Percentiles rank a stretch among this genome's conserved stretches.
Conservation (phyloP, 1,140 invertebrate species). For the Polyergus mexicanus region DNA sequence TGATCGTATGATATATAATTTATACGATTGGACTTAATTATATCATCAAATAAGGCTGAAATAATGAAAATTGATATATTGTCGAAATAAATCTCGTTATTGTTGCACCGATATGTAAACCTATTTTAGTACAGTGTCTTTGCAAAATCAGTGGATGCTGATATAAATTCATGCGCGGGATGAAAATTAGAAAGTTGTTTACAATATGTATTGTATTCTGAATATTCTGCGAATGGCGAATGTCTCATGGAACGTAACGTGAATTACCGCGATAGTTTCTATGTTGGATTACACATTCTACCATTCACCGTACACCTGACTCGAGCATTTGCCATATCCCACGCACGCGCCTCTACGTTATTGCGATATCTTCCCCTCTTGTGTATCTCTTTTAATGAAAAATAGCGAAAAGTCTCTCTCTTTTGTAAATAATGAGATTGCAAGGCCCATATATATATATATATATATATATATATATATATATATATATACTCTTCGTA, state of each 20-base stretch:
- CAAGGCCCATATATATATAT: background rate
- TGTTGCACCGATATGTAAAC: background rate
- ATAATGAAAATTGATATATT: no score
- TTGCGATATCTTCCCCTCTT: background rate
- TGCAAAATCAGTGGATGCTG: background rate
- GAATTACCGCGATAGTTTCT: slow-evolving; percentile 42
- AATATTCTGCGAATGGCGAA: background rate
- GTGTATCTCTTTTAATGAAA: slow-evolving; percentile 1
- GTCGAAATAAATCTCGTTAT: background rate
- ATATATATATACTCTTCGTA: background rate
- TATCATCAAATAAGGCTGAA: no score
- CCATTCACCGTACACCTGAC: slow-evolving; percentile 50
- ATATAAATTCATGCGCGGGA: background rate
- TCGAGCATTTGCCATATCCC: slow-evolving; percentile 5
- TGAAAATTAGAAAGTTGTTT: slow-evolving; percentile 31
- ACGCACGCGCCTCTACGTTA: background rate
- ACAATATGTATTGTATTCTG: background rate
- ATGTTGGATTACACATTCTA: slow-evolving; percentile 46
- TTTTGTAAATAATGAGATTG: background rate
- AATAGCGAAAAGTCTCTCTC: background rate
- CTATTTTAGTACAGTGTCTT: background rate
- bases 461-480: background rate
- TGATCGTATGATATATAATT: no score
- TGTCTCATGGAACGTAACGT: background rate
- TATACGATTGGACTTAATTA: no score